Conservation (phyloP, 2,113 vertebrate genomes). For the Brachypteracias leptosomus region DNA sequence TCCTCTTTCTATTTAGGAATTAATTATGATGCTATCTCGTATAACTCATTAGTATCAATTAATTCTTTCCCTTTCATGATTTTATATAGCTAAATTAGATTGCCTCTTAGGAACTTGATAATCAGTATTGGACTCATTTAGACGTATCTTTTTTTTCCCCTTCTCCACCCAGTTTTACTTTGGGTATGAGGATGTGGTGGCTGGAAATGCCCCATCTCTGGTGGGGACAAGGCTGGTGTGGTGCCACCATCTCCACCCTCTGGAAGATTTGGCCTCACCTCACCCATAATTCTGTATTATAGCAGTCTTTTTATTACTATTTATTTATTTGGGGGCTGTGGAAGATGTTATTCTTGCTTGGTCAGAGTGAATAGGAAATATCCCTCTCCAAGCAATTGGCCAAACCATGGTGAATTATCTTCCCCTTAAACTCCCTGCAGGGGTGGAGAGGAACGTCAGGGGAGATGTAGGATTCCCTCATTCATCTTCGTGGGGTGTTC, state of each 20-base stretch:
- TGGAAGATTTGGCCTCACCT: not conserved
- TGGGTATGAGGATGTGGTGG: not conserved
- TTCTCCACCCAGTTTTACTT: conserved; percentile 10
- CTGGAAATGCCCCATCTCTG: not conserved
- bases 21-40: conserved; percentile 73
- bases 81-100: conserved; percentile 75
- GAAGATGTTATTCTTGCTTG: not conserved
- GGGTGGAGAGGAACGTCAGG: not conserved
- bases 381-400: not conserved
- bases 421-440: not conserved
- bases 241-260: not conserved
- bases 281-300: not conserved
- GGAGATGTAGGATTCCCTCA: not conserved
- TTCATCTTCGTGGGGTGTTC: not conserved
- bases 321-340: not conserved
- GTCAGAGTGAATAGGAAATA: not conserved
- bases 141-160: not conserved
- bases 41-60: conserved; percentile 76
- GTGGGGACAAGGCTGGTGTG: not conserved
- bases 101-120: conserved; percentile 67
- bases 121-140: conserved; percentile 62
- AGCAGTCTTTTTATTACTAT: too few species aligned
- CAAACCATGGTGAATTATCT: not conserved
- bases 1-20: conserved; percentile 75
- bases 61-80: conserved; percentile 74